Evolutionary conservation across 2,113 vertebrate genomes (phyloP), one percentile per base, ranked within the genome.

Genomic region (Hemiprocne comata): DNA sequence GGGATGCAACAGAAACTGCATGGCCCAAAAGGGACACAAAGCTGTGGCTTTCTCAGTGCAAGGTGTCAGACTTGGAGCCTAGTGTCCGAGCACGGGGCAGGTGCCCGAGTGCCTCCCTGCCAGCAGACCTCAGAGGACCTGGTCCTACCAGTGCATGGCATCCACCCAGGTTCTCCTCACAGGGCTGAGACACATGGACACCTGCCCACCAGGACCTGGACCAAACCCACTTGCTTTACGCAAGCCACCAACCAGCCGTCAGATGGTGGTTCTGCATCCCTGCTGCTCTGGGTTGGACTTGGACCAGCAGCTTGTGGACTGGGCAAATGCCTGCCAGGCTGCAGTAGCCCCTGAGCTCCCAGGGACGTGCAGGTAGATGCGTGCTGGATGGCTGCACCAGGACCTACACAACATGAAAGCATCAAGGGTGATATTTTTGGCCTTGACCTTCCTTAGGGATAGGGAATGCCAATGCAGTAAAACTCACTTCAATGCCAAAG

Each of bases 71-170:
- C 94, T 42, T 7, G 60, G 18, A 85, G 70, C 46, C 2, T 33
- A 0, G 29, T 0, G 2, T 40, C 57, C 23, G 65, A 74, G 51
- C 74, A 12, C 0, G 5, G 82, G 69, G 67, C 70, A 57, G 90
- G 28, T 50, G 70, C 77, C 55, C 0, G 0, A 13, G 17, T 0
- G 7, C 87, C 31, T 67, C 48, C 36, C 65, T 4, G 38, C 77
- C 87, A 85, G 89, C 89, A 93, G 66, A 94, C 81, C 91, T 94
- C 71, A 82, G 64, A 91, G 89, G 94, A 89, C 75, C 94, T 67
- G 16, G 28, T 91, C 55, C 55, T 2, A 7, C 85, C 82, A 2
- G 1, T 70, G 87, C 54, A 71, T 94, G 96, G 95, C 60, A 0
- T 12, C 67, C 18, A 12, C 25, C 81, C 84, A 93, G 73, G 42